Base-by-base conservation (phyloP, 2,113 vertebrate species). In the Anas platyrhynchos region DNA sequence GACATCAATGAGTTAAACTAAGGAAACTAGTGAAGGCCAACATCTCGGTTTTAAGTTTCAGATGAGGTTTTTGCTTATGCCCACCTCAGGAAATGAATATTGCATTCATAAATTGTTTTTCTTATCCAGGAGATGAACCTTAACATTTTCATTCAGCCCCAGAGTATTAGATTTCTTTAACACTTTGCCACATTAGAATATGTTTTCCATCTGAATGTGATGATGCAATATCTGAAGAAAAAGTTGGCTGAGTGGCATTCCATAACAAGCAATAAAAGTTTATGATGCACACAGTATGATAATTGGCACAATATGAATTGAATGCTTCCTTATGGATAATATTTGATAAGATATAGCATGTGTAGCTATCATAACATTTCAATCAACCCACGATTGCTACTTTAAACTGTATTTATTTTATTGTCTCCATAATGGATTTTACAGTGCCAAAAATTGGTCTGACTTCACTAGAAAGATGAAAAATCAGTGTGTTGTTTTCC, bases 11-110 rank as follows among this genome's bases (percentile, higher is more conserved):
- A 95, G 95, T 91, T 97, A 98, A 98, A 96, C 96, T 97, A 95
- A 98, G 89, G 96, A 96, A 97, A 97, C 98, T 96, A 97, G 97
- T 92, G 98, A 98, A 98, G 97, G 92, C 97, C 92, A 96, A 94
- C 69, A 94, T 94, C 85, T 93, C 71, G 69, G 97, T 96, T 98
- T 98, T 97, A 93, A 67, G 84, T 98, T 98, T 98, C 98, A 97
- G 97, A 97, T 95, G 94, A 97, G 94, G 82, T 96, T 98, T 98
- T 97, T 93, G 87, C 97, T 97, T 96, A 85, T 97, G 97, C 95
- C 97, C 97, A 97, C 96, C 96, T 97, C 97, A 98, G 98, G 98
- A 98, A 98, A 98, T 98, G 97, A 98, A 98, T 98, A 98, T 98
- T 97, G 94, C 97, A 97, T 98, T 97, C 98, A 98, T 98, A 98